phyloP scores from a whole-genome alignment of 30 jellyfish, hydroid and myxozoan species.

The Catostylus mosaicus region DNA sequence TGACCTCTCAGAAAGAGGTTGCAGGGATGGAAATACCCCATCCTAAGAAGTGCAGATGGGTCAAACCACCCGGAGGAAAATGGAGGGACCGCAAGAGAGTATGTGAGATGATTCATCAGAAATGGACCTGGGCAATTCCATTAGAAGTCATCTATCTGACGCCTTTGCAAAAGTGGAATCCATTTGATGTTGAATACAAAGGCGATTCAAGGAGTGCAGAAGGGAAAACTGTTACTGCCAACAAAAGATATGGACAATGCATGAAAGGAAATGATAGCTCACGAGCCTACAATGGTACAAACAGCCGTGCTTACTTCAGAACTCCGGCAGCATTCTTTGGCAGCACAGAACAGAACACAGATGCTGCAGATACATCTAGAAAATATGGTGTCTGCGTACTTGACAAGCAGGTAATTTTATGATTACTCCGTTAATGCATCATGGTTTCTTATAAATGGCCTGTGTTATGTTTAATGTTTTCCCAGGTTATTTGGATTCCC shows the following conservation, averaged over 20 bases:
- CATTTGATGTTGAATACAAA: constrained; percentile 73
- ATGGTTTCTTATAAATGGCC: no score
- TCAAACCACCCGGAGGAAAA: constrained; percentile 18
- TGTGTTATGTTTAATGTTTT: no score
- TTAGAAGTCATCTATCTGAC: constrained; percentile 89
- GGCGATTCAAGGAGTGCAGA: constrained; percentile 60
- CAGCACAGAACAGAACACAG: constrained; percentile 50
- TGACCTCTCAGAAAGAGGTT: constrained; percentile 81
- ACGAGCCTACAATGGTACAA: constrained; percentile 76
- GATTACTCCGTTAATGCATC: background rate
- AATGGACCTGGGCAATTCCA: constrained; percentile 97
- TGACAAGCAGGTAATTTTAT: constrained; percentile 32
- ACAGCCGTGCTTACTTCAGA: constrained; percentile 72
- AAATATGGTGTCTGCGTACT: constrained; percentile 81
- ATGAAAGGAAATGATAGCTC: constrained; percentile 29
- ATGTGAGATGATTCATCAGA: constrained; percentile 70
- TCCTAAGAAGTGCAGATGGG: constrained; percentile 65
- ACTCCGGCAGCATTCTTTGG: constrained; percentile 84
- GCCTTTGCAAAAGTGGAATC: constrained; percentile 94
- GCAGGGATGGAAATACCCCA: constrained; percentile 80
- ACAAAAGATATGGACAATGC: constrained; percentile 75
- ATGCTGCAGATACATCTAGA: constrained; percentile 85
- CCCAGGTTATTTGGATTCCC: no score
- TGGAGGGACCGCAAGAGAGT: constrained; percentile 44
- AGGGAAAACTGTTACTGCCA: constrained; percentile 53